These are phyloP conservation scores for Petrocephalus schoutedeni DNA, from an alignment of 2,797 vertebrate genomes.

Conservation along the genomic window DNA sequence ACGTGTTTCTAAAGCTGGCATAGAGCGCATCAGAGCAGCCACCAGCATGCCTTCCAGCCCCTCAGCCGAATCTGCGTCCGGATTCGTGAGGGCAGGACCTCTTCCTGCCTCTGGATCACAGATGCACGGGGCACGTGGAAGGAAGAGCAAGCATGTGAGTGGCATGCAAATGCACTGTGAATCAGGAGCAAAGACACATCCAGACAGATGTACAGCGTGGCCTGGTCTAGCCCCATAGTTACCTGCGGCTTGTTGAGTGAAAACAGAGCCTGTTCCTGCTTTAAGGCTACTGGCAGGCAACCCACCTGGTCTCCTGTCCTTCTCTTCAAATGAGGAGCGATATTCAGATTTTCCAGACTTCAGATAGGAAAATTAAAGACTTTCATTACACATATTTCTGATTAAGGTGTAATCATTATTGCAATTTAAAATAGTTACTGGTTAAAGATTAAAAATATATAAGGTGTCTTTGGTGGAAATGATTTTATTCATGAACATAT, in stretches of 20 bases:
- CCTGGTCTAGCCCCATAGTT: not conserved
- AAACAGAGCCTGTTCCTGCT: not conserved
- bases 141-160: not conserved
- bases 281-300: not conserved
- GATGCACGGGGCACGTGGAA: not conserved
- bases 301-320: conserved; percentile 32
- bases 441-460: not conserved
- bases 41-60: not conserved
- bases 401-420: not conserved
- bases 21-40: not conserved
- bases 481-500: not conserved
- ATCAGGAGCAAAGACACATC: not conserved
- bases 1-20: not conserved
- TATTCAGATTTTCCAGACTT: conserved; percentile 32
- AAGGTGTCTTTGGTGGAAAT: not conserved
- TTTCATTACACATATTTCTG: not conserved
- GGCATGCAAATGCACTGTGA: not conserved
- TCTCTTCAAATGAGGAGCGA: conserved; percentile 36
- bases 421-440: not conserved
- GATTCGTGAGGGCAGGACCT: not conserved
- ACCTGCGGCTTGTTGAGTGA: not conserved
- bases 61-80: not conserved
- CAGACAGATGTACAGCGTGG: not conserved
- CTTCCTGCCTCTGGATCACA: not conserved
- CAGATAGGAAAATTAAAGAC: not conserved